Evolutionary conservation across 2,888 invertebrate genomes (phyloP).

Genomic region (Suillia variegata): DNA sequence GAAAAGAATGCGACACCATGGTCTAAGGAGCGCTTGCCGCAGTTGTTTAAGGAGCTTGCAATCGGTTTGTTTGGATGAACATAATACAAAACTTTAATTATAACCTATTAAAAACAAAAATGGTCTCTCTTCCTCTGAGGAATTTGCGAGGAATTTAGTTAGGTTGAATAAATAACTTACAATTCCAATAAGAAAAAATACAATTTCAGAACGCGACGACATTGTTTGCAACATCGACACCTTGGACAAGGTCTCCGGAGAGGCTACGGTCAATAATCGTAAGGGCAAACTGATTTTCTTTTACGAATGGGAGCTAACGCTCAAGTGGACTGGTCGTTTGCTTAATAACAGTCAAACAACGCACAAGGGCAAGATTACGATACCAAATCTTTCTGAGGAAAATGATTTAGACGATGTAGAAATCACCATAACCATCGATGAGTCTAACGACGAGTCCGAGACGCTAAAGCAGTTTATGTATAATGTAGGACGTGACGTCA

Average conservation of each 20-base stretch:
- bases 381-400: constrained; percentile 98
- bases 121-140: too few relatives aligned
- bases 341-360: not conserved
- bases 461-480: constrained; percentile 84
- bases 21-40: constrained; percentile 90
- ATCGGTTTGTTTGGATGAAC: constrained; percentile 62
- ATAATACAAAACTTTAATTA: too few relatives aligned
- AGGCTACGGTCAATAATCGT: constrained; percentile 96
- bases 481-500: constrained; percentile 71
- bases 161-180: too few relatives aligned
- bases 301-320: constrained; percentile 94
- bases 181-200: too few relatives aligned
- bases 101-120: too few relatives aligned
- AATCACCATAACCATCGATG: constrained; percentile 80
- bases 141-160: too few relatives aligned
- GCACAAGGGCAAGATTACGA: constrained; percentile 69
- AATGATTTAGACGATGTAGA: constrained; percentile 92
- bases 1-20: constrained; percentile 98
- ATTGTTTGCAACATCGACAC: constrained; percentile 67
- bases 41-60: constrained; percentile 74
- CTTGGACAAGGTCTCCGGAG: constrained; percentile 88
- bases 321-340: constrained; percentile 81
- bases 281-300: constrained; percentile 99
- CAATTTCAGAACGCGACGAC: constrained; percentile 20
- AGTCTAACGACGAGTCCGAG: constrained; percentile 75